A percentile compares a stretch with the other conserved stretches of the same genome.
These are phyloP conservation scores for Atopsyche davidsoni DNA, from an alignment of 1,140 invertebrate genomes.

Conservation along the genomic window DNA sequence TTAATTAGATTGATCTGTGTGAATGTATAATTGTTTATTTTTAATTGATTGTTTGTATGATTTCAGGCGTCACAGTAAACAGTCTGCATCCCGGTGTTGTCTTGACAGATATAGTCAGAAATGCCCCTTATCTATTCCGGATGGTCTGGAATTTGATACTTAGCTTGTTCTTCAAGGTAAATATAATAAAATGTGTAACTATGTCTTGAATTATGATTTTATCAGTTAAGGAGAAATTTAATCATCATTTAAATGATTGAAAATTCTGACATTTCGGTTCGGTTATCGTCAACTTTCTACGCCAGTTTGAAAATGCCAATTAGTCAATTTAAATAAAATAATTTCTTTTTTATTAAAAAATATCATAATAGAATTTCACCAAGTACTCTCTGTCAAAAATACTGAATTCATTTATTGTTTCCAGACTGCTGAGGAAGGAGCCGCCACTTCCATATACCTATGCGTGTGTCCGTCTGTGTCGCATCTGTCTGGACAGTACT, in stretches of 20 bases:
- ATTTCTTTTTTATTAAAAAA: background rate
- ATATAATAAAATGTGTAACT: too few species aligned
- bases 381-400: too few species aligned
- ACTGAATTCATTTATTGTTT: too few species aligned
- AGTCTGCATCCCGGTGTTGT: constrained; percentile 76
- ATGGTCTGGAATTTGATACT: constrained; percentile 47
- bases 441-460: constrained; percentile 52
- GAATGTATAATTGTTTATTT: background rate
- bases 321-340: background rate
- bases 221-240: too few species aligned
- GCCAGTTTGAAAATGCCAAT: too few species aligned
- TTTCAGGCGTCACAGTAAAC: constrained; percentile 60
- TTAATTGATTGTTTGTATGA: constrained; percentile 16
- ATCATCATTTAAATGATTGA: constrained; percentile 39
- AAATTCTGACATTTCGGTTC: too few species aligned
- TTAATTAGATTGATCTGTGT: too few species aligned
- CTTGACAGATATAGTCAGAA: constrained; percentile 67
- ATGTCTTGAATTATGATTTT: too few species aligned
- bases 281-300: too few species aligned
- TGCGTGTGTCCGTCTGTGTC: constrained; percentile 51
- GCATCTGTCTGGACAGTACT: constrained; percentile 52
- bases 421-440: constrained; percentile 48
- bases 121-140: constrained; percentile 55
- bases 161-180: constrained; percentile 34
- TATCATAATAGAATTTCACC: too few species aligned